Evolutionary conservation across 2,888 invertebrate species (phyloP).

Genomic region (Unio pictorum): DNA sequence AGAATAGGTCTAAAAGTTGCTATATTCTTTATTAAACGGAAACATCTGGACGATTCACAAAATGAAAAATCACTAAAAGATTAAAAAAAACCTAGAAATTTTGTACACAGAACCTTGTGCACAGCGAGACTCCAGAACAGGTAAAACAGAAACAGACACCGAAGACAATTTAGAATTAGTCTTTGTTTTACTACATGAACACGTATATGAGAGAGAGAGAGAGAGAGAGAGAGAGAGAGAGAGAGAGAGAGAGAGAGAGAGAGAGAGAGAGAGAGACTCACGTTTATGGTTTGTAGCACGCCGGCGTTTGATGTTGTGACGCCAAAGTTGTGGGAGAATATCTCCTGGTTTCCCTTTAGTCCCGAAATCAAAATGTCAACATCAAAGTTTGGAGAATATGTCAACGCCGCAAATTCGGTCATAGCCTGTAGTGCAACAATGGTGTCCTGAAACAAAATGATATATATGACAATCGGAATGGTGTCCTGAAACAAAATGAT

Average conservation of each 20-base stretch:
- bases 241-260: background rate
- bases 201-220: background rate
- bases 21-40: no score
- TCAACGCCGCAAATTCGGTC: slow-evolving; percentile 57
- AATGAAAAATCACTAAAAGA: no score
- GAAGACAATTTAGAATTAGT: no score
- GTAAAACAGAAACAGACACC: background rate
- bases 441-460: slow-evolving; percentile 61
- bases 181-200: no score
- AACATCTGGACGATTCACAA: no score
- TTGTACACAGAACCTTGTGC: no score
- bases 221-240: background rate
- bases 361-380: slow-evolving; percentile 25
- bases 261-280: slow-evolving; percentile 27
- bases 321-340: slow-evolving; percentile 20
- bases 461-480: slow-evolving; percentile 25
- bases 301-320: slow-evolving; percentile 61
- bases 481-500: slow-evolving; percentile 61
- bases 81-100: no score
- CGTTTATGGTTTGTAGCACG: slow-evolving; percentile 63
- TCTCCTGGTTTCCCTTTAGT: slow-evolving; percentile 10
- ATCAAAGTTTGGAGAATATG: slow-evolving; percentile 37
- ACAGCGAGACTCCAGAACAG: background rate
- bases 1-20: no score
- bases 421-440: slow-evolving; percentile 70